These are phyloP conservation scores for Sandelia bainsii DNA, from an alignment of 2,797 vertebrate species.

Conservation along the genomic window DNA sequence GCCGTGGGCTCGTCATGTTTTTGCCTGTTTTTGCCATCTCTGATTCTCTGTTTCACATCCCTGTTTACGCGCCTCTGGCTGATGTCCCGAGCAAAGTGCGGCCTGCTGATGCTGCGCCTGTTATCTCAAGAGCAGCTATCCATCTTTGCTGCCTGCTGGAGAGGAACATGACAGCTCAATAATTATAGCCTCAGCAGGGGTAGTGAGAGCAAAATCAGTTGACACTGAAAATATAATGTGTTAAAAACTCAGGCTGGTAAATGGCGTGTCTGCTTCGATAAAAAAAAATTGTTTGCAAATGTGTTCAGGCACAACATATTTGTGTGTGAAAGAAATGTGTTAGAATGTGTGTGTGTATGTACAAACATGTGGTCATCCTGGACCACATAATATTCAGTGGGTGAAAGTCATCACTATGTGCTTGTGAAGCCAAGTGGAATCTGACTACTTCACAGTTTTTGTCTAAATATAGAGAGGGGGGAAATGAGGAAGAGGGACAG, in stretches of 20 bases:
- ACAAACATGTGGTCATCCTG: slow-evolving; percentile 57
- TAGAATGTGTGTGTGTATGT: slow-evolving; percentile 14
- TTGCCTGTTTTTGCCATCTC: slow-evolving; percentile 72
- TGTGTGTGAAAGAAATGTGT: slow-evolving; percentile 41
- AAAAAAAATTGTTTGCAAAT: slow-evolving; percentile 46
- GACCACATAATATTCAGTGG: slow-evolving; percentile 58
- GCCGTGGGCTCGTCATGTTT: slow-evolving; percentile 67
- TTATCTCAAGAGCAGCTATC: slow-evolving; percentile 64
- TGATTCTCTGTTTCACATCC: slow-evolving; percentile 62
- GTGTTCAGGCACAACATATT: slow-evolving; percentile 36
- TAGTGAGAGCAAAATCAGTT: slow-evolving; percentile 44
- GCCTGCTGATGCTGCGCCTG: slow-evolving; percentile 54
- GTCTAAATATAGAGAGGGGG: slow-evolving; percentile 82
- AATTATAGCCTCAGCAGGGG: slow-evolving; percentile 61
- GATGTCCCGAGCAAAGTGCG: slow-evolving; percentile 51
- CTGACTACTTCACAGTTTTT: slow-evolving; percentile 83
- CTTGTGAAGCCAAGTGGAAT: slow-evolving; percentile 79
- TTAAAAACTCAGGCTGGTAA: slow-evolving; percentile 62
- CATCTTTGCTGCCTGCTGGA: slow-evolving; percentile 58
- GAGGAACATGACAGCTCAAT: slow-evolving; percentile 67
- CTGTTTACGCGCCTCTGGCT: slow-evolving; percentile 72
- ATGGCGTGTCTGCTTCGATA: slow-evolving; percentile 37
- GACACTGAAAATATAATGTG: slow-evolving; percentile 58
- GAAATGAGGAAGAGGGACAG: slow-evolving; percentile 62
- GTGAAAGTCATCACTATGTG: slow-evolving; percentile 77